Base-by-base conservation (phyloP, 1,140 invertebrate species). In the Drosophila neocordata region DNA sequence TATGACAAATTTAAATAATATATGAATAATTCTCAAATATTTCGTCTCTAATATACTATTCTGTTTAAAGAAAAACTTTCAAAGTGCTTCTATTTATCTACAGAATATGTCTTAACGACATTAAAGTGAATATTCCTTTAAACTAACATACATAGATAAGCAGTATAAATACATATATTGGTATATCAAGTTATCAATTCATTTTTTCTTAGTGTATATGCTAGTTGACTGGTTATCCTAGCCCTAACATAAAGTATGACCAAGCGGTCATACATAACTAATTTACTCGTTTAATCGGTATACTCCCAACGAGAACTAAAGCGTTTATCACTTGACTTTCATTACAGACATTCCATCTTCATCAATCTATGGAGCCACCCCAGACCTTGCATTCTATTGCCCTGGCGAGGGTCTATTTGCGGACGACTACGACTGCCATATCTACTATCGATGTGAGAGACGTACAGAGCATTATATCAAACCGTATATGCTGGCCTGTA, bases 341-440 rank as follows among this genome's bases (percentile, higher is more conserved):
- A 57, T 88, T 87, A 38, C 83, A 89, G 83, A 89, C 41, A 77
- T 80, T 68, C 65, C 73, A 72, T 74, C 60, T 59, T 77, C 66
- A 60, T 74, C 77, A 69, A 66, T 65, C 53, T 60, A 64, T 62
- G 60, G 41, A 20, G 6, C 18, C 34, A 60, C 53, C 53, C 13
- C 57, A 15, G 73, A 75, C 55, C 60, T 67, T 38, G 79, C 71
- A 65, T 91, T 90, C 59, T 81, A 79, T 55, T 94, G 94, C 65
- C 82, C 78, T 6, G 73, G 89, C 44, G 94, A 95, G 84, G 95
- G 95, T 34, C 95, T 95, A 68, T 94, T 93, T 82, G 92, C 93
- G 2, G 93, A 96, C 90, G 93, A 94, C 53, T 77, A 89, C 11
- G 92, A 95, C 78, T 95, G 94, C 77, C 91, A 90, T 15, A 92